Evolutionary conservation across 1,140 invertebrate genomes (phyloP).

Genomic region (Argopecten irradians): DNA sequence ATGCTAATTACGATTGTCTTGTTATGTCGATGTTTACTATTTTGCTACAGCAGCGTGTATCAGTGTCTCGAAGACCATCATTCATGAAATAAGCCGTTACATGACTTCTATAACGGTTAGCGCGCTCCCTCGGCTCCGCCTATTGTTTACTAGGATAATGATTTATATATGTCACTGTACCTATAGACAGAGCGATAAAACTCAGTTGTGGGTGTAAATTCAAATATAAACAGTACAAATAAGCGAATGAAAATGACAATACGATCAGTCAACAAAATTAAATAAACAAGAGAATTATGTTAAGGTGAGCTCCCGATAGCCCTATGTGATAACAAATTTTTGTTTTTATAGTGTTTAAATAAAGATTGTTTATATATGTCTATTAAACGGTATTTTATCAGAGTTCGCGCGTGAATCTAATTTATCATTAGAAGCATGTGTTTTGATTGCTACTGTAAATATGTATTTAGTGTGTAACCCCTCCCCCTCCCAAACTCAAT

Average conservation of each 20-base stretch:
- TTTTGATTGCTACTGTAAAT: constrained; percentile 16
- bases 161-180: no score
- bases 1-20: no score
- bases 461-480: background rate
- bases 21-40: no score
- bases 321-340: background rate
- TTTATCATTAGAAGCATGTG: constrained; percentile 5
- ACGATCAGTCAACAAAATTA: background rate
- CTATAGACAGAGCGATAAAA: no score
- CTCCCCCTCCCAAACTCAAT: background rate
- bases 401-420: background rate
- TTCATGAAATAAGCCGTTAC: no score
- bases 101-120: no score
- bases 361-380: background rate
- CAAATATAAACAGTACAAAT: no score
- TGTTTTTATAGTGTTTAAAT: background rate
- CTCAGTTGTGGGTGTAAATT: no score
- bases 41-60: no score
- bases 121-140: no score
- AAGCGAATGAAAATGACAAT: background rate
- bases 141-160: no score
- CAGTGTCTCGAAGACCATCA: no score
- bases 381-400: background rate
- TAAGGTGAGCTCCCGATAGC: background rate
- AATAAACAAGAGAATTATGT: background rate